Evolutionary conservation across 1,140 invertebrate species (phyloP), one percentile per base, ranked within the genome.

Genomic region (Drosophila albomicans): DNA sequence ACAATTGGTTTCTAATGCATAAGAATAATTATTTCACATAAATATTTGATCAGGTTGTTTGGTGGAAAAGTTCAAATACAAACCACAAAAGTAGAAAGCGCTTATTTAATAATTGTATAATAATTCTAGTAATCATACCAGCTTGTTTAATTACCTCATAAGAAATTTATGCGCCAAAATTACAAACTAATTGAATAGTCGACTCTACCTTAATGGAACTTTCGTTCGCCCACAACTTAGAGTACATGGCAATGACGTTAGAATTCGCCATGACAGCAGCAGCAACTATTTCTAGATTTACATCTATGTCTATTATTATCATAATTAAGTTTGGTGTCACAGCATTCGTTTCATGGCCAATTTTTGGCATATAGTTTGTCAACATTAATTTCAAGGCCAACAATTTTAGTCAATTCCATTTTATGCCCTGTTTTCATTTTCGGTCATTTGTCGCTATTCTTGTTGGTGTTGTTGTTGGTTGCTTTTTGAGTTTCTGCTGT

Each of bases 371-470:
- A 67, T 56, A 45, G 25, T 59, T 54, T 59, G 46, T 45, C 63
- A 72, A 57, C 63, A 67, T 73, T 73, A 59, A 73, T 73, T 67
- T 73, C 70, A 73, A 51, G 70, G 63, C 56, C 45, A 67, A 52
- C 63, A 67, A 59, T 54, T 73, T 67, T 25, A 8, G 45, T 51
- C 41, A 57, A 28, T 52, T 28, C 25, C 43, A 38, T 61, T 62
- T 30, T n/a, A 0, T 25, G 2, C 35, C 67, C 35, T 46, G 38
- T 46, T 57, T 56, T 48, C 38, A 13, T 56, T 28, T 46, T 56
- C 20, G 63, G 41, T 66, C 41, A 25, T 32, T 57, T 57, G 15
- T n/a, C 25, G 11, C 6, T 30, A 11, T 28, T 41, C 15, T 56
- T 46, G 25, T 13, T 41, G 16, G 1, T 45, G 51, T 52, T 57